Base-by-base conservation (phyloP, 2,113 vertebrate species). In the Toxotes jaculatrix region DNA sequence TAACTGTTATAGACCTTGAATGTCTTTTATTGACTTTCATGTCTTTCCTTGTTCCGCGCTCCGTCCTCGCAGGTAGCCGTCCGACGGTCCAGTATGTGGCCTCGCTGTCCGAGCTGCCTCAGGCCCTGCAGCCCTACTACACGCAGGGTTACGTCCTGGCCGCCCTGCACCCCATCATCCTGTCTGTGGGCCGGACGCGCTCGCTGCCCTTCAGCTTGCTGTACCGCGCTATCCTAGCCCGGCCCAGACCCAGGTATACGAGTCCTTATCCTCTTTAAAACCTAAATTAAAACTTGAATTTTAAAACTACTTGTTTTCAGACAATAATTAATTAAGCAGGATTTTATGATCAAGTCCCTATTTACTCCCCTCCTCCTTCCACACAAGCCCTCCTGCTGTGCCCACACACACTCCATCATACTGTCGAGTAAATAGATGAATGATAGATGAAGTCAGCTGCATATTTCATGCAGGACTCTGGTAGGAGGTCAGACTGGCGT, bases 81-180 rank as follows among this genome's bases (percentile, higher is more conserved):
- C 96, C 97, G 6, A 97, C 96, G 4, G 96, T 97, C 55, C 97
- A 97, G 95, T 96, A 94, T 69, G 96, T 99, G 85, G 84, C 95
- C 27, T 97, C 98, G 0, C 93, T 98, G 71, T 91, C 95, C 65
- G 97, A 99, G 92, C 96, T 99, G 83, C 95, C 94, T 32, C 89
- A 96, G 75, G 95, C 95, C 32, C 95, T 99, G 90, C 96, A 97
- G 89, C 95, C 96, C 0, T 98, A 97, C 90, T 99, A 99, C 92
- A 96, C 94, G 10, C 95, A 95, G 82, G 98, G 98, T 31, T 99
- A 96, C 60, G 81, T 97, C 43, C 95, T 97, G 27, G 89, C 94
- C 6, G 95, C 97, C 61, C 87, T 99, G 77, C 98, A 99, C 81
- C 97, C 98, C 79, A 92, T 98, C 68, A 93, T 98, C 79, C 95